Conservation (phyloP, 2,113 vertebrate species). For the Danio rerio region GRCz12tu NC_133183.1:20085001-20085500, state of each 20-base stretch:
- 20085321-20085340: not conserved
- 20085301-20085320: conserved; percentile 74
- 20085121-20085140: conserved; percentile 74
- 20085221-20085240: conserved; percentile 77
- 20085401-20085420: not conserved
- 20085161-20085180: conserved; percentile 72
- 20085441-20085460: not conserved
- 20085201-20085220: conserved; percentile 84
- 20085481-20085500: not conserved
- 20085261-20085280: conserved; percentile 73
- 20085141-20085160: conserved; percentile 78
- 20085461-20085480: not conserved
- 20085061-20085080: too few relatives aligned
- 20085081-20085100: not conserved
- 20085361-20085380: not conserved
- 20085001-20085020: too few relatives aligned
- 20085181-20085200: conserved; percentile 81
- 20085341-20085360: not conserved
- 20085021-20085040: too few relatives aligned
- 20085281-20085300: conserved; percentile 77
- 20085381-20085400: not conserved
- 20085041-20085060: too few relatives aligned
- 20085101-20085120: conserved; percentile 75
- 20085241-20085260: conserved; percentile 71
- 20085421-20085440: not conserved